These are phyloP conservation scores for Nasonia vitripennis DNA, from an alignment of 1,140 invertebrate genomes.

Conservation along the genomic window DNA sequence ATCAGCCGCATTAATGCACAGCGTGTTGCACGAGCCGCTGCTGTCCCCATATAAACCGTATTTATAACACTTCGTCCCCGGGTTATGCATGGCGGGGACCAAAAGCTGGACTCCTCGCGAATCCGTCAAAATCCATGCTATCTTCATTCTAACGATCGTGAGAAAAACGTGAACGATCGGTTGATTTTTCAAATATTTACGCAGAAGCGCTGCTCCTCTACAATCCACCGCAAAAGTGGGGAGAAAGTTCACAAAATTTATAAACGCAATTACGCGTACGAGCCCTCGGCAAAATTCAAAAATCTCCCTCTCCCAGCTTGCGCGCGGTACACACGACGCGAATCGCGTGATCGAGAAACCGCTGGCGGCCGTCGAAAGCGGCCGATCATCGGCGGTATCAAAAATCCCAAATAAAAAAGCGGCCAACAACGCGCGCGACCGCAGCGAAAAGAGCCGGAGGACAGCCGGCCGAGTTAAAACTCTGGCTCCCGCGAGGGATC, in stretches of 20 bases:
- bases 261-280: neutral
- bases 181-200: neutral
- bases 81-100: neutral
- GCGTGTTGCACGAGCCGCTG: slow-evolving; percentile 61
- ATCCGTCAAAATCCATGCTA: neutral
- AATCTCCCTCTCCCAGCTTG: neutral
- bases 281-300: neutral
- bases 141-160: neutral
- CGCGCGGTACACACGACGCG: neutral
- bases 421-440: neutral
- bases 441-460: neutral
- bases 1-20: slow-evolving; percentile 72
- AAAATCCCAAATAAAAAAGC: neutral
- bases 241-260: neutral
- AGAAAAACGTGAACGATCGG: neutral
- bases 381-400: neutral
- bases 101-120: neutral
- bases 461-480: slow-evolving; percentile 29
- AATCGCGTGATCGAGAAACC: neutral
- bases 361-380: neutral
- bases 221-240: neutral
- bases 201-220: neutral
- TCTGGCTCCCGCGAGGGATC: slow-evolving; percentile 49
- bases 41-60: slow-evolving; percentile 59
- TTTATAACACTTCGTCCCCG: slow-evolving; percentile 66